A percentile compares a stretch with the other conserved stretches of the same genome.
These are phyloP conservation scores for Anoplophora glabripennis DNA, from an alignment of 1,140 invertebrate species.

Conservation along the genomic window DNA sequence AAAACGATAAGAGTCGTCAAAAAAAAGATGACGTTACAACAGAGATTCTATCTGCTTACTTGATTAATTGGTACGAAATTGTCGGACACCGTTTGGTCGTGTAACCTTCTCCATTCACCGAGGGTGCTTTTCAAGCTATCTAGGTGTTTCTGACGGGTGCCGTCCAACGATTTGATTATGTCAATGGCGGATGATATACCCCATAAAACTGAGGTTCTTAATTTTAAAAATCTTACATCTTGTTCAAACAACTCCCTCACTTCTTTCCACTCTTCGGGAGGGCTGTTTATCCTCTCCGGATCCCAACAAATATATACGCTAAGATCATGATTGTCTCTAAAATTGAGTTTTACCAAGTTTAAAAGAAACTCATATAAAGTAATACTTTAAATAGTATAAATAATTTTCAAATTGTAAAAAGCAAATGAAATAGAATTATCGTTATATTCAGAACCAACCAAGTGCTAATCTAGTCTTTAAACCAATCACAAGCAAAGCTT, in stretches of 20 bases:
- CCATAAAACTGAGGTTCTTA: slow-evolving; percentile 34
- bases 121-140: slow-evolving; percentile 30
- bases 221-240: slow-evolving; percentile 37
- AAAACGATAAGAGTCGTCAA: slow-evolving; percentile 29
- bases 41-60: slow-evolving; percentile 19
- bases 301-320: slow-evolving; percentile 59
- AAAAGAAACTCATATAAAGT: too few relatives aligned
- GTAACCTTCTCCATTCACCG: slow-evolving; percentile 36
- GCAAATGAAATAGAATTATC: too few relatives aligned
- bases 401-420: too few relatives aligned
- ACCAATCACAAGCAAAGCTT: too few relatives aligned
- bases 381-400: too few relatives aligned
- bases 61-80: slow-evolving; percentile 31
- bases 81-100: slow-evolving; percentile 16
- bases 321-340: slow-evolving; percentile 60
- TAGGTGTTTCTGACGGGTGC: slow-evolving; percentile 28
- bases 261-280: slow-evolving; percentile 34
- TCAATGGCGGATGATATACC: slow-evolving; percentile 24
- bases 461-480: neutral
- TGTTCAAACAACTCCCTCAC: slow-evolving; percentile 34
- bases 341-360: too few relatives aligned
- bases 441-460: too few relatives aligned
- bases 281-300: slow-evolving; percentile 44
- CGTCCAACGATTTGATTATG: slow-evolving; percentile 33
- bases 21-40: slow-evolving; percentile 12